Percentiles rank a stretch among this genome's conserved stretches.
Evolutionary conservation across 2,888 invertebrate genomes (phyloP).

Genomic region (Aplocera efformata): DNA sequence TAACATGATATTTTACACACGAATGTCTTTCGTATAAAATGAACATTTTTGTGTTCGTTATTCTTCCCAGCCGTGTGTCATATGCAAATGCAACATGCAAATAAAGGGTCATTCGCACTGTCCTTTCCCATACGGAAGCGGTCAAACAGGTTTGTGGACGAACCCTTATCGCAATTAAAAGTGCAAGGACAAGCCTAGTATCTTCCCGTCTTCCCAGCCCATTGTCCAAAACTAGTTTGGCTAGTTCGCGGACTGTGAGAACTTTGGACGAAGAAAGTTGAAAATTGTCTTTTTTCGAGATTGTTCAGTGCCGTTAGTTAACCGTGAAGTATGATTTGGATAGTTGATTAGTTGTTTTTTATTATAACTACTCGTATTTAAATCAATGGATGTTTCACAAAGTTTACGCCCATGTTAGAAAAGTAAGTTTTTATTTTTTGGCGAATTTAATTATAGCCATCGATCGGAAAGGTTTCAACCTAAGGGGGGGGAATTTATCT

Average conservation of each 20-base stretch:
- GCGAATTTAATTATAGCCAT: too few relatives aligned
- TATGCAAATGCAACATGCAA: slow-evolving; percentile 31
- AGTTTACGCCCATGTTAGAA: too few relatives aligned
- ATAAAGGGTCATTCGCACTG: slow-evolving; percentile 34
- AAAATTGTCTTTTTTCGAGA: neutral
- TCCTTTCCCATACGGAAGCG: slow-evolving; percentile 38
- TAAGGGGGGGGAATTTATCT: too few relatives aligned
- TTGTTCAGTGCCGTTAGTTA: neutral
- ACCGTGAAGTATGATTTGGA: too few relatives aligned
- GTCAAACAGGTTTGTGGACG: slow-evolving; percentile 68
- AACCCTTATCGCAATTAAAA: slow-evolving; percentile 45
- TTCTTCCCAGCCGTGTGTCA: slow-evolving; percentile 26
- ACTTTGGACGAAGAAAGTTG: slow-evolving; percentile 6
- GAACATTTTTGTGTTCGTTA: neutral
- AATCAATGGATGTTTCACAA: too few relatives aligned
- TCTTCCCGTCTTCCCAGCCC: slow-evolving; percentile 56
- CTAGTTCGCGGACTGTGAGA: slow-evolving; percentile 58
- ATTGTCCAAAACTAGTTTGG: slow-evolving; percentile 73
- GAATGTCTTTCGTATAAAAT: too few relatives aligned
- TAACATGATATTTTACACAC: too few relatives aligned
- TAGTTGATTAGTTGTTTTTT: too few relatives aligned
- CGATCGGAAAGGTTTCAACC: too few relatives aligned
- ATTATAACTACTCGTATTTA: too few relatives aligned
- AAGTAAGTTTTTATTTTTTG: too few relatives aligned
- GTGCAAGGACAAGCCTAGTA: slow-evolving; percentile 45